Percentiles rank a stretch among this genome's conserved stretches.
Conservation (phyloP, 2,888 invertebrate species). For the Dinocampus coccinellae region DNA sequence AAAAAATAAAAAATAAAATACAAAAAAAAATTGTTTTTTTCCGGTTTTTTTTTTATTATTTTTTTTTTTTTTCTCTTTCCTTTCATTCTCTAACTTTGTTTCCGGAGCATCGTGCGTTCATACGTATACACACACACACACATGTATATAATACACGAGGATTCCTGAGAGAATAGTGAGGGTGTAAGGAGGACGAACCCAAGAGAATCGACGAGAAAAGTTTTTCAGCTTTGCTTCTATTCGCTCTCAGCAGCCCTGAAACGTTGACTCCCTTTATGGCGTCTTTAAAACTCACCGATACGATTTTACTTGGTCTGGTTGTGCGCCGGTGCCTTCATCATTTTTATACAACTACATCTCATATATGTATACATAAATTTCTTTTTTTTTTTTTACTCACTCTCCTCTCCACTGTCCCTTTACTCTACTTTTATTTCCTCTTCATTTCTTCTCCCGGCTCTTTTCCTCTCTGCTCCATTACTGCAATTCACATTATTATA, state of each 20-base stretch:
- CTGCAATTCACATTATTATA: neutral
- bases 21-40: no score
- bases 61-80: neutral
- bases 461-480: neutral
- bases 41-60: neutral
- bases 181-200: neutral
- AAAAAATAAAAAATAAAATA: no score
- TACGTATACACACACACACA: neutral
- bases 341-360: neutral
- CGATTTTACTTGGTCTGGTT: conserved; percentile 32
- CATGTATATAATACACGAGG: neutral
- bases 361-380: neutral
- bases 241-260: conserved; percentile 19
- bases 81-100: neutral
- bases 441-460: neutral
- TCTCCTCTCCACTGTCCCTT: neutral
- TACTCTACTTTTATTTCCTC: neutral
- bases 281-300: conserved; percentile 37
- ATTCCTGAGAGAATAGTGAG: neutral
- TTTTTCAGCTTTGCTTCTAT: conserved; percentile 29
- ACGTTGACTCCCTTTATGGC: conserved; percentile 36
- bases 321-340: conserved; percentile 15
- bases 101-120: neutral
- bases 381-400: neutral
- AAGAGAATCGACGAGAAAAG: conserved; percentile 24